phyloP scores from a whole-genome alignment of 2,888 invertebrate genomes.

The Hemicrepidius hirtus region DNA sequence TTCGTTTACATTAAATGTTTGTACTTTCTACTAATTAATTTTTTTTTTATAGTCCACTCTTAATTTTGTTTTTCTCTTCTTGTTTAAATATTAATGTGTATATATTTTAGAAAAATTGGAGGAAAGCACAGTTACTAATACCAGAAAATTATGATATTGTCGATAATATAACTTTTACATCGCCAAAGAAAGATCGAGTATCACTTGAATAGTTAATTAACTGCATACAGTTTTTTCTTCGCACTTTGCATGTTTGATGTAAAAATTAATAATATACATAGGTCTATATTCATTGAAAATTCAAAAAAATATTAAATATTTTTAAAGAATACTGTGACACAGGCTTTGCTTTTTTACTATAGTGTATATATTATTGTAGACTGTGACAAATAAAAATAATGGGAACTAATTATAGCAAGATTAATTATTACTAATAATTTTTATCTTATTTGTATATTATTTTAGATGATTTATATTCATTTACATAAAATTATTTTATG shows the following conservation, averaged over 20 bases:
- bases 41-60: no score
- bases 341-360: conserved; percentile 38
- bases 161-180: conserved; percentile 2
- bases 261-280: conserved; percentile 24
- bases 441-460: not conserved
- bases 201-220: not conserved
- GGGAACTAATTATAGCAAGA: not conserved
- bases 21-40: no score
- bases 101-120: no score
- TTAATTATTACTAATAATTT: no score
- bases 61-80: not conserved
- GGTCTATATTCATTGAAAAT: not conserved
- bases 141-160: not conserved
- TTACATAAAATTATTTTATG: no score
- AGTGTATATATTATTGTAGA: conserved; percentile 36
- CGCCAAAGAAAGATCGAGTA: not conserved
- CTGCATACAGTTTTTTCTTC: conserved; percentile 34
- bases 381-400: conserved; percentile 20
- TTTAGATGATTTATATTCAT: not conserved
- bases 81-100: not conserved
- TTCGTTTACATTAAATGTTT: no score
- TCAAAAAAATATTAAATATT: conserved; percentile 23
- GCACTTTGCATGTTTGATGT: conserved; percentile 37
- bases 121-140: not conserved
- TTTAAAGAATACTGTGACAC: conserved; percentile 11